Evolutionary conservation across 2,797 vertebrate genomes (phyloP).

Genomic region (Sebastes taczanowskii): DNA sequence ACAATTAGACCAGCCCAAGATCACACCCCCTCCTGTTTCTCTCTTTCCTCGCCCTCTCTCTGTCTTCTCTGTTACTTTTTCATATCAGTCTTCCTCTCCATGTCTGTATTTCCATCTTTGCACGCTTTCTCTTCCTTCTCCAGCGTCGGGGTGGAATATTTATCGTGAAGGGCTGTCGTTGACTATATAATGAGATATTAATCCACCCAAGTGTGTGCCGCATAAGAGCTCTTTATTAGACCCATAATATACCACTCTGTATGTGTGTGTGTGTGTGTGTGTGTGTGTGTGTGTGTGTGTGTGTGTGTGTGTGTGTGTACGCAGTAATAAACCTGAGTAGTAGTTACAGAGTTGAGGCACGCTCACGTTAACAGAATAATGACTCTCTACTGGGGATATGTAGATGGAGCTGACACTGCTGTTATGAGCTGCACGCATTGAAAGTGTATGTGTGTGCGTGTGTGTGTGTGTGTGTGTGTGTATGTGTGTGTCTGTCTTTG

Average conservation of each 20-base stretch:
- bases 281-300: constrained; percentile 27
- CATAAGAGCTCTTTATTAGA: constrained; percentile 75
- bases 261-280: constrained; percentile 19
- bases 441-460: constrained; percentile 4
- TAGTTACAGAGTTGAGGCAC: constrained; percentile 58
- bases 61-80: not conserved
- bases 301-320: constrained; percentile 22
- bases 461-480: not conserved
- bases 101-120: constrained; percentile 22
- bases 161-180: constrained; percentile 43
- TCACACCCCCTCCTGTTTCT: constrained; percentile 13
- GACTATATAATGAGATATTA: constrained; percentile 74
- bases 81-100: not conserved
- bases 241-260: constrained; percentile 43
- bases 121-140: not conserved
- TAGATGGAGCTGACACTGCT: constrained; percentile 53
- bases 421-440: constrained; percentile 17
- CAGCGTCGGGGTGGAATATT: constrained; percentile 35
- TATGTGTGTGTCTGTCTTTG: not conserved
- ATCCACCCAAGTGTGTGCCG: constrained; percentile 56
- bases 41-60: not conserved
- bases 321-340: constrained; percentile 55
- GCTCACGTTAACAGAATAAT: constrained; percentile 59
- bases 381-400: constrained; percentile 53
- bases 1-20: constrained; percentile 64